Base-by-base conservation (phyloP, 92 coral and sea anemone species). In the Umimayanthus chanpuru region DNA sequence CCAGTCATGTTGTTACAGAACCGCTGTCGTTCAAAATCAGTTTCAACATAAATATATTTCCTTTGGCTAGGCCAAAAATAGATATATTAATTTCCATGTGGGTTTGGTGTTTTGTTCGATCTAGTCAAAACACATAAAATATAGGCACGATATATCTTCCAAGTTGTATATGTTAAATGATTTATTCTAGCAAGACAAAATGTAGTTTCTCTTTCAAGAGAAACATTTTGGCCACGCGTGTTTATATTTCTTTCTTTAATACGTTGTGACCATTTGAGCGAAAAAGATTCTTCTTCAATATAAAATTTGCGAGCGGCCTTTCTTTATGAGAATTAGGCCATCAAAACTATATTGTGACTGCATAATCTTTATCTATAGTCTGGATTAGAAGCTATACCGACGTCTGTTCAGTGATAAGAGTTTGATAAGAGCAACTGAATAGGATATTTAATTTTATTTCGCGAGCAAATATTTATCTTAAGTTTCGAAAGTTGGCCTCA, bases 381-480 rank as follows among this genome's bases (percentile, higher is more conserved):
- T 43, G 32, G 81, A 43, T 73, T 73, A 30, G 20, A 43, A 32
- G 23, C 29, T 20, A 39, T 18, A 75, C 44, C 44, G 50, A 18
- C 79, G 36, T 32, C 36, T 36, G 18, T 36, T 36, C 39, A 1
- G 49, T 20, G 68, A 61, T 61, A 16, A 20, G 26, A 20, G 25
- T 38, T 18, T 32, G 44, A 20, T 75, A 23, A 75, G 53, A 75
- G 16, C 40, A 39, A 39, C 20, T 75, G 30, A 78, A 49, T 40
- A 44, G 64, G 15, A 41, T 43, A 77, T 44, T 47, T 78, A 2
- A 12, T 78, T 49, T 43, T 47, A 43, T 26, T 49, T 43, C 29
- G 65, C 53, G 18, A n/a, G 56, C 81, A 36, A 39, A 76, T 76
- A 76, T 76, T 76, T 76, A 76, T 29, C 81, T 44, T 20, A 76